phyloP scores from a whole-genome alignment of 2,797 vertebrate genomes.

The Muraenolepis orangiensis region DNA sequence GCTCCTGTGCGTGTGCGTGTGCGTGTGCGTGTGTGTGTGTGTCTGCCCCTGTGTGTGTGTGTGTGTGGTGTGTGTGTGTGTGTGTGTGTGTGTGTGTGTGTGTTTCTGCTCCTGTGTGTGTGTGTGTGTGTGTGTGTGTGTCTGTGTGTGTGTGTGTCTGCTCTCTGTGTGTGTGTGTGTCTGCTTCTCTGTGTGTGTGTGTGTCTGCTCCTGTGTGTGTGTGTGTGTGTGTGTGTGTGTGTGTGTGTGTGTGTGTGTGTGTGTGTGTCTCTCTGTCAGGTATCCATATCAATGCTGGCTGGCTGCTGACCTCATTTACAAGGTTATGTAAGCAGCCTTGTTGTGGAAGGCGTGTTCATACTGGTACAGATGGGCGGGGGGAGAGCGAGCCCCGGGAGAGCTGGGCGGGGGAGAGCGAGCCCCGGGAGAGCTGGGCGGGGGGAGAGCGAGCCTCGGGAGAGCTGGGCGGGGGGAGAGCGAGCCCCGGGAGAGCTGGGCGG shows the following conservation, averaged over 20 bases:
- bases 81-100: no score
- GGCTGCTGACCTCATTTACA: conserved; percentile 75
- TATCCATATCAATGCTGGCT: conserved; percentile 71
- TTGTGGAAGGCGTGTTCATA: conserved; percentile 50
- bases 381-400: background rate
- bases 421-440: background rate
- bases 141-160: background rate
- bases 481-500: no score
- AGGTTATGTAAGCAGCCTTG: conserved; percentile 63
- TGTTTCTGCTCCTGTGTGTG: no score
- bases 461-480: no score
- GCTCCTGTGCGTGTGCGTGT: conserved; percentile 40
- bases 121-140: background rate
- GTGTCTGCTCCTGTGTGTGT: background rate
- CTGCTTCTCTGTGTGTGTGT: conserved; percentile 35
- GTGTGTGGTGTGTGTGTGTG: no score
- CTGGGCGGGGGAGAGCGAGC: no score
- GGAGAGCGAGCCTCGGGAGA: no score
- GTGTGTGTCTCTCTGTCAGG: conserved; percentile 63
- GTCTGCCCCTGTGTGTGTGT: no score
- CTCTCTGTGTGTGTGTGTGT: no score
- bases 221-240: no score
- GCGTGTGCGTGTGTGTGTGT: conserved; percentile 19
- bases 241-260: conserved; percentile 15
- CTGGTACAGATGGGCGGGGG: background rate